These are phyloP conservation scores for Polypterus bichir DNA, from an alignment of 2,113 vertebrate genomes.

Conservation along the genomic window DNA sequence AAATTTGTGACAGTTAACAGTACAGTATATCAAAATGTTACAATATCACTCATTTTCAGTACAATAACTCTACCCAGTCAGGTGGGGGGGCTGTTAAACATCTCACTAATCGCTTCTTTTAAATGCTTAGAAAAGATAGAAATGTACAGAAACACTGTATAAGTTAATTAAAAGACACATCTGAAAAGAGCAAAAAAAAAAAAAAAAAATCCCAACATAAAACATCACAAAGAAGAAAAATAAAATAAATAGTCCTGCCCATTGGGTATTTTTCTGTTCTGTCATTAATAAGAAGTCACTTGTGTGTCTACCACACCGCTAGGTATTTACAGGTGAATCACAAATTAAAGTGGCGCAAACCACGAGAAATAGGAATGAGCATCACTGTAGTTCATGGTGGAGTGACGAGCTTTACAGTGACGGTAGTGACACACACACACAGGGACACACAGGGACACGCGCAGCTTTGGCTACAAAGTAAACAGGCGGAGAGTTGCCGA, in stretches of 20 bases:
- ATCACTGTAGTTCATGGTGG: not conserved
- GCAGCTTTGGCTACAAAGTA: too few relatives aligned
- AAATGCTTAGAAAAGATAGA: conserved; percentile 70
- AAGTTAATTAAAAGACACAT: conserved; percentile 26
- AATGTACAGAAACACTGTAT: conserved; percentile 30
- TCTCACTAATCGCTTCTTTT: conserved; percentile 44
- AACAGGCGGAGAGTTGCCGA: too few relatives aligned
- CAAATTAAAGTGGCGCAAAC: conserved; percentile 26
- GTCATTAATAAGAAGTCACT: conserved; percentile 30
- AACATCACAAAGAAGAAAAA: conserved; percentile 36
- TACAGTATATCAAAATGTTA: conserved; percentile 81
- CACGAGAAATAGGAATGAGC: conserved; percentile 7
- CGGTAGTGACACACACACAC: too few relatives aligned
- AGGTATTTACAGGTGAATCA: conserved; percentile 47
- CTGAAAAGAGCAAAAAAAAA: conserved; percentile 15
- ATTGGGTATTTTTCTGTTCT: conserved; percentile 28
- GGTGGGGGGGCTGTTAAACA: conserved; percentile 23
- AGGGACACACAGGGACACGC: too few relatives aligned
- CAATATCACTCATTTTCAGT: conserved; percentile 55
- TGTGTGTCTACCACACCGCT: conserved; percentile 27
- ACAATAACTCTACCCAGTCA: conserved; percentile 33
- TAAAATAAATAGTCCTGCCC: conserved; percentile 44
- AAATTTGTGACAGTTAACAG: conserved; percentile 73
- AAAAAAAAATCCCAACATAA: conserved; percentile 31
- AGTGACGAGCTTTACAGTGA: too few relatives aligned